Percentiles rank a stretch among this genome's conserved stretches.
phyloP scores from a whole-genome alignment of 2,113 vertebrate genomes.

The Perca flavescens region DNA sequence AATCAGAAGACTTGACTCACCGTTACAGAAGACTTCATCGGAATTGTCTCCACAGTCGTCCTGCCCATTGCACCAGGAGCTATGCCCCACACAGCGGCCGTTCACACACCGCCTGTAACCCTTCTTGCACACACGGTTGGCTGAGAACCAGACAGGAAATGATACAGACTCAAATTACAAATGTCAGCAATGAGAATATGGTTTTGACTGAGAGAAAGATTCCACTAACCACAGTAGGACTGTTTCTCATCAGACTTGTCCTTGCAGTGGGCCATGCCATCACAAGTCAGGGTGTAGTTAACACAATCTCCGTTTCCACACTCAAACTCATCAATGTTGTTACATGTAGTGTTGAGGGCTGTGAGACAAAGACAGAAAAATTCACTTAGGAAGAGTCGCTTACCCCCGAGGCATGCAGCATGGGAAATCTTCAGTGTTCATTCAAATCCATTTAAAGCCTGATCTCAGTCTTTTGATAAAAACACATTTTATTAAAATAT shows the following conservation, averaged over 20 bases:
- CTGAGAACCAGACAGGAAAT: conserved; percentile 74
- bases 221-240: conserved; percentile 92
- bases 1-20: conserved; percentile 82
- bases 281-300: conserved; percentile 94
- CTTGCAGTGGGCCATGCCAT: conserved; percentile 93
- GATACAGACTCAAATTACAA: conserved; percentile 33
- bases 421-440: background rate
- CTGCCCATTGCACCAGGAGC: conserved; percentile 91
- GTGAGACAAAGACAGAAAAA: conserved; percentile 33
- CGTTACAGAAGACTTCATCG: conserved; percentile 94
- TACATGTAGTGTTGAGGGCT: conserved; percentile 94
- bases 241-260: conserved; percentile 99
- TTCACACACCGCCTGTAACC: conserved; percentile 94
- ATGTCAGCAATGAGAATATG: conserved; percentile 1
- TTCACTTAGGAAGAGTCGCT: background rate
- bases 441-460: background rate
- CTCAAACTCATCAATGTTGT: conserved; percentile 91
- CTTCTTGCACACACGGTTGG: conserved; percentile 93
- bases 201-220: background rate
- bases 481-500: background rate
- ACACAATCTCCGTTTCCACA: conserved; percentile 97
- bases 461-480: background rate
- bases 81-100: conserved; percentile 89
- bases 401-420: background rate
- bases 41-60: conserved; percentile 96